Evolutionary conservation across 2,113 vertebrate genomes (phyloP), one percentile per base, ranked within the genome.

Genomic region (Apistogramma diplotaenia): DNA sequence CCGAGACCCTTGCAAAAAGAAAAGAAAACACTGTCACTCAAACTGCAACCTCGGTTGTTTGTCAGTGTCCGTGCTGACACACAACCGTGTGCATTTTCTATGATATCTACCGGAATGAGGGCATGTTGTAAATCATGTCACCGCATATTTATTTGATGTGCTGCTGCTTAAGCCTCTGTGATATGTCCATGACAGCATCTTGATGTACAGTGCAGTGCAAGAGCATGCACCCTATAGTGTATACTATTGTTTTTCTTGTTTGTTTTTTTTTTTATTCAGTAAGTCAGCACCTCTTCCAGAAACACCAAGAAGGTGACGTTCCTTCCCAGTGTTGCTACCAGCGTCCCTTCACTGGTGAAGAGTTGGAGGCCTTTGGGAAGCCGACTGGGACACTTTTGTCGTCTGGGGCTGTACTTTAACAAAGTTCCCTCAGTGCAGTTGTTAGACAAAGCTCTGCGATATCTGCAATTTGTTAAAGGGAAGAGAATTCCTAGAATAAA

Each of bases 291-390:
- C 96, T 98, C 97, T 82, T 98, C 97, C 88, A 98, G 85, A 59
- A 97, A 97, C n/a, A 98, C 93, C 86, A 97, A 87, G 76, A 98
- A 96, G 59, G 97, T 97, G 70, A 98, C 95, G 3, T 98, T 98
- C 92, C 92, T 96, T 1, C 94, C 95, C 83, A 96, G 94, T 1
- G 96, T 93, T 0, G 96, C 96, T 1, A 96, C 96, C 84, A 97
- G 87, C 6, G 95, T 97, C 6, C 97, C 97, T 53, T 97, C 97
- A 1, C 95, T 94, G 0, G 97, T 98, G 90, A 96, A 12, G 8
- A 98, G 93, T 53, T 96, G 96, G 7, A 98, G 96, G 1, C 97
- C 97, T 25, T 92, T 95, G 0, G 97, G 97, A 10, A 96, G 91
- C 82, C 95, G 96, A 53, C 95, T 96, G 4, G 96, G 96, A 86